Evolutionary conservation across 2,797 vertebrate genomes (phyloP), one percentile per base, ranked within the genome.

Genomic region (Thalassophryne amazonica): DNA sequence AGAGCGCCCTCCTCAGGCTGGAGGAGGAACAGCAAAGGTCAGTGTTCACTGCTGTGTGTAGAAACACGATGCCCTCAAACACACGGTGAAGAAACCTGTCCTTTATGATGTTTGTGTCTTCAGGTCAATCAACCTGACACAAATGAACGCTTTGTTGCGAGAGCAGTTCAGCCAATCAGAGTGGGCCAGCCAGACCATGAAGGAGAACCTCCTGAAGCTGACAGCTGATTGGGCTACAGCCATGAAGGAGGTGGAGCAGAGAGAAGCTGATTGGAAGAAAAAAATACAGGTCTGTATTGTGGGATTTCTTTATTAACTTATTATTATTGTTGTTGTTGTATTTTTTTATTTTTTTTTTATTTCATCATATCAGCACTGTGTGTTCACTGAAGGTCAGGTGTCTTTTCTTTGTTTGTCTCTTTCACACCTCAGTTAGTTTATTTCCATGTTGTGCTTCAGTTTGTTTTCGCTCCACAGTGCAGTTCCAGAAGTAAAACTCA

Each of bases 21-120:
- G 94, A 96, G 65, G 93, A 96, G 65, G 93, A 96, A 55, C 92
- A 95, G 37, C 92, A 94, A 65, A 96, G 95, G 95, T 96, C 52
- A 55, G 73, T 55, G 1, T 27, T 8, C 3, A n/a, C 24, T 5
- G 7, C 23, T 39, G n/a, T 23, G 19, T 32, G 1, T 32, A n/a
- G n/a, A n/a, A n/a, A n/a, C n/a, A n/a, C n/a, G n/a, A n/a, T n/a
- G n/a, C n/a, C n/a, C n/a, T n/a, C n/a, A n/a, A n/a, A n/a, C n/a
- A n/a, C n/a, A n/a, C n/a, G n/a, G n/a, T n/a, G n/a, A n/a, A n/a
- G n/a, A n/a, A n/a, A n/a, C n/a, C n/a, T n/a, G n/a, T n/a, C n/a
- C n/a, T n/a, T n/a, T n/a, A n/a, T n/a, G n/a, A 40, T 6, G 7
- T 49, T 8, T 56, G 0, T 55, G 24, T 52, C 22, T 10, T 13